Evolutionary conservation across 1,140 invertebrate species (phyloP).

Genomic region (Drosophila chauvacae): DNA sequence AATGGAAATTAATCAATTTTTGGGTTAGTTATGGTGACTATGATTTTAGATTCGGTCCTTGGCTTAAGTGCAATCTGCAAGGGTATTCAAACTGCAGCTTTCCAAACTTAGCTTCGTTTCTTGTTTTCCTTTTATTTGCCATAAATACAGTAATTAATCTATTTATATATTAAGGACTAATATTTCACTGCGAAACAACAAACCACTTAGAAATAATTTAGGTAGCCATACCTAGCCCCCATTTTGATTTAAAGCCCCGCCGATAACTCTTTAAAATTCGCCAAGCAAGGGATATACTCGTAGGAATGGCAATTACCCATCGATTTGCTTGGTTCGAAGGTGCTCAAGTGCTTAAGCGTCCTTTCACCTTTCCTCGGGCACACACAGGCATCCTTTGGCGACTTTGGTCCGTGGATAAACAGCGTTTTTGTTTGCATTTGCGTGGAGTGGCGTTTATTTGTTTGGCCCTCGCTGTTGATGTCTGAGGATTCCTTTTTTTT

Average conservation of each 20-base stretch:
- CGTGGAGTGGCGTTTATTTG: conserved; percentile 38
- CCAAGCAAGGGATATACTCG: not conserved
- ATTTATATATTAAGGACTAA: too few species aligned
- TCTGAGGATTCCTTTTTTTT: conserved; percentile 17
- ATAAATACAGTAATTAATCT: fast-evolving
- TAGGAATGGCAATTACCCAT: conserved; percentile 36
- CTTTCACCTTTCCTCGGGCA: conserved; percentile 60
- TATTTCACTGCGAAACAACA: not conserved
- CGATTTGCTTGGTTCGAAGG: conserved; percentile 44
- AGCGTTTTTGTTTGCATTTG: conserved; percentile 61
- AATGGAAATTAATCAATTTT: not conserved
- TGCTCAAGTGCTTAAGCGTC: conserved; percentile 47
- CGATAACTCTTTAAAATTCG: conserved; percentile 19
- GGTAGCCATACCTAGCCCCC: not conserved
- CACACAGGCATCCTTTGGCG: conserved; percentile 20
- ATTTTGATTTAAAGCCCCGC: conserved; percentile 4
- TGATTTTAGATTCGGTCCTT: not conserved
- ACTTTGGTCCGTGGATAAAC: conserved; percentile 45
- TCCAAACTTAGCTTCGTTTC: not conserved
- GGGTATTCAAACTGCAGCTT: not conserved
- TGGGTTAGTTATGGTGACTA: not conserved
- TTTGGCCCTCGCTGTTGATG: conserved; percentile 33
- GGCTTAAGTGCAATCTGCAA: too few species aligned
- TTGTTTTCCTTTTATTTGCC: not conserved
- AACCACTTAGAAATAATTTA: not conserved